Percentiles rank a stretch among this genome's conserved stretches.
These are phyloP conservation scores for Polydrusus pterygomalis DNA, from an alignment of 2,888 invertebrate genomes.

Conservation along the genomic window DNA sequence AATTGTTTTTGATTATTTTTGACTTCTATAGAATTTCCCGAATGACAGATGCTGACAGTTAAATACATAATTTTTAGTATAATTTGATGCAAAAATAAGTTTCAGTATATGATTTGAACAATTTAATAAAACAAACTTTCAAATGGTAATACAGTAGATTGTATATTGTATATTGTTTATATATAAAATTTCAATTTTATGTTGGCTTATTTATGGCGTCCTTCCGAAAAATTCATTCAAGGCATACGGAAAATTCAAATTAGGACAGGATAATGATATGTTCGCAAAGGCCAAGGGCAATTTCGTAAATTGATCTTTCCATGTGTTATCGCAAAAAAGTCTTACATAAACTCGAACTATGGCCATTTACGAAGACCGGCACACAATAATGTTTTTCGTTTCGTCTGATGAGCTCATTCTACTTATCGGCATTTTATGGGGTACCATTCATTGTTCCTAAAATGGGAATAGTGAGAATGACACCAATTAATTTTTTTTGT, in stretches of 20 bases:
- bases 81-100: too few relatives aligned
- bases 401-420: slow-evolving; percentile 8
- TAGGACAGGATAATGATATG: not conserved
- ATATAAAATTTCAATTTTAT: too few relatives aligned
- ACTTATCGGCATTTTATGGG: slow-evolving; percentile 6
- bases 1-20: too few relatives aligned
- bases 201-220: too few relatives aligned
- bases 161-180: too few relatives aligned
- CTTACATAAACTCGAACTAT: not conserved
- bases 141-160: too few relatives aligned
- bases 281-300: not conserved
- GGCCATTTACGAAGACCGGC: slow-evolving; percentile 3
- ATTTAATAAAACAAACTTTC: too few relatives aligned
- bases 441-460: not conserved
- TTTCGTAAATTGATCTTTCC: slow-evolving; percentile 6
- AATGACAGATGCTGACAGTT: too few relatives aligned
- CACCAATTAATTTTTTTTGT: not conserved
- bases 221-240: too few relatives aligned
- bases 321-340: not conserved
- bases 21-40: too few relatives aligned
- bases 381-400: not conserved
- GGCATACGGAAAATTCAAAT: not conserved
- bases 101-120: too few relatives aligned
- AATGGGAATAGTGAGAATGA: slow-evolving; percentile 1
- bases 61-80: too few relatives aligned